phyloP scores from a whole-genome alignment of 2,113 vertebrate genomes.

The Trachemys scripta region DNA sequence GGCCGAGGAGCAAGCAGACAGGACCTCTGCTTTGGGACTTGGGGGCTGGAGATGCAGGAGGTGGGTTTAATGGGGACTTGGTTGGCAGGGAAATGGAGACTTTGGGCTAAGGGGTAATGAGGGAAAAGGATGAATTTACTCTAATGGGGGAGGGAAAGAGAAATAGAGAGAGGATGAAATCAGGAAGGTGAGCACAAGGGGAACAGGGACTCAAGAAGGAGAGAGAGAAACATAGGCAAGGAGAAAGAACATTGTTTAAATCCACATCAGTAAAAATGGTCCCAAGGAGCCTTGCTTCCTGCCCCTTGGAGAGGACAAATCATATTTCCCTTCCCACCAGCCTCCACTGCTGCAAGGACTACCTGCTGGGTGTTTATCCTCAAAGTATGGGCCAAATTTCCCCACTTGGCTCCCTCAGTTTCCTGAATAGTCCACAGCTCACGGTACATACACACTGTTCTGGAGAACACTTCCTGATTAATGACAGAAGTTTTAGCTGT shows the following conservation, averaged over 20 bases:
- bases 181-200: background rate
- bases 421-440: background rate
- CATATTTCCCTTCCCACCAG: background rate
- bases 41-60: background rate
- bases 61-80: background rate
- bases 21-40: background rate
- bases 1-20: background rate
- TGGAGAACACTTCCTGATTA: background rate
- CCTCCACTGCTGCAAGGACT: background rate
- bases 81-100: background rate
- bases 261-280: background rate
- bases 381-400: background rate
- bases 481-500: background rate
- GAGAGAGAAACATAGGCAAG: background rate
- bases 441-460: background rate
- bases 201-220: background rate
- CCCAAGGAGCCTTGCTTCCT: background rate
- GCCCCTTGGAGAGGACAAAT: background rate
- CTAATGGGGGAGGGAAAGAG: background rate
- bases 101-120: background rate
- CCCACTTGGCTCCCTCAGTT: background rate
- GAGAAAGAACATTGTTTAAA: background rate
- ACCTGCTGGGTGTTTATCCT: background rate
- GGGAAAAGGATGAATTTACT: background rate
- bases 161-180: background rate